phyloP scores from a whole-genome alignment of 2,797 vertebrate species.

The Enteromius mattozi region DNA sequence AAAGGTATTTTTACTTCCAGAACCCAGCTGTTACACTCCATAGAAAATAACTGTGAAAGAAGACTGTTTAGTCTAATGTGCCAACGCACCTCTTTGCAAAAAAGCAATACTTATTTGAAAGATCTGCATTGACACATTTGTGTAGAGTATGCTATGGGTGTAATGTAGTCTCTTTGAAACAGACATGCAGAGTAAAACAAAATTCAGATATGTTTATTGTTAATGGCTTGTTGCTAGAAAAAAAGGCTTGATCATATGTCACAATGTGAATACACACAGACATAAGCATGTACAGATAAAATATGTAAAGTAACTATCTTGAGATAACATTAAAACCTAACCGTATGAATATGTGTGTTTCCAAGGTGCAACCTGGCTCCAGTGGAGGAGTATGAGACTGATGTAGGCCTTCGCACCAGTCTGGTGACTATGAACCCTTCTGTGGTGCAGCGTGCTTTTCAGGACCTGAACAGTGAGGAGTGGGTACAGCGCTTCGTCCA shows the following conservation, averaged over 20 bases:
- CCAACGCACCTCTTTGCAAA: background rate
- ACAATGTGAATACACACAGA: background rate
- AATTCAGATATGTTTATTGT: background rate
- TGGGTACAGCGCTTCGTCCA: slow-evolving; percentile 89
- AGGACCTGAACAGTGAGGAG: slow-evolving; percentile 89
- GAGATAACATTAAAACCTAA: background rate
- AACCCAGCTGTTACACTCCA: background rate
- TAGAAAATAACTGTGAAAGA: background rate
- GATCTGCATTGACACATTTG: background rate
- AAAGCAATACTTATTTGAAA: background rate
- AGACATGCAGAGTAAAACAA: background rate
- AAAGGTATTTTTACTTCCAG: background rate
- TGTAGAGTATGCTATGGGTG: background rate
- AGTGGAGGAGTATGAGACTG: slow-evolving; percentile 86
- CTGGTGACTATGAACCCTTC: slow-evolving; percentile 98
- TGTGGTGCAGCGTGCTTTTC: slow-evolving; percentile 94
- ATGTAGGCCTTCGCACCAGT: slow-evolving; percentile 88
- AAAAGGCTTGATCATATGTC: background rate
- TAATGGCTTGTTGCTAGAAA: background rate
- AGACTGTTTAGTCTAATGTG: background rate
- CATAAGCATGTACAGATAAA: background rate
- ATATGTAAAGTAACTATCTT: background rate
- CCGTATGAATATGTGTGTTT: background rate
- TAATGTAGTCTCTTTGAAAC: background rate
- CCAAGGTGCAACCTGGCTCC: slow-evolving; percentile 96